These are phyloP conservation scores for Melitaea cinxia DNA, from an alignment of 1,140 invertebrate genomes.

Conservation along the genomic window DNA sequence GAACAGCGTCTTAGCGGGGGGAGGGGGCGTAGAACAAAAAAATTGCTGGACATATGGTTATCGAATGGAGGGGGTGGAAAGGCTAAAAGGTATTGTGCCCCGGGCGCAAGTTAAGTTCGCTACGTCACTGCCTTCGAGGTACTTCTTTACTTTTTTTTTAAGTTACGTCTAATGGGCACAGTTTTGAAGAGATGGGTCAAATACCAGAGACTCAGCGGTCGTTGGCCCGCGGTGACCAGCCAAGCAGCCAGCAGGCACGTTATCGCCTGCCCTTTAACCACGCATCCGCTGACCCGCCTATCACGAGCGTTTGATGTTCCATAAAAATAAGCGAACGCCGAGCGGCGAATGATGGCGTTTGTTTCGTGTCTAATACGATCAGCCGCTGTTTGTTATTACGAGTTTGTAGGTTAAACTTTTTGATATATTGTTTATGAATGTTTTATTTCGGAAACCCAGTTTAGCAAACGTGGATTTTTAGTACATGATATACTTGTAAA, in stretches of 20 bases:
- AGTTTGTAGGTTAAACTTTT: background rate
- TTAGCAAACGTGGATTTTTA: too few species aligned
- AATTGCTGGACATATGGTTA: too few species aligned
- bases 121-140: too few species aligned
- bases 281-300: conserved; percentile 8
- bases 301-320: conserved; percentile 8
- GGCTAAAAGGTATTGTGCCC: too few species aligned
- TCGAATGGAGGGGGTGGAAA: too few species aligned
- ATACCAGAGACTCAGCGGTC: conserved; percentile 12
- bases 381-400: background rate
- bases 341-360: background rate
- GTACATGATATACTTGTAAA: too few species aligned
- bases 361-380: background rate
- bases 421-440: background rate
- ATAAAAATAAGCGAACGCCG: conserved; percentile 6
- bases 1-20: too few species aligned
- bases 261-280: conserved; percentile 17
- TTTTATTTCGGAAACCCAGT: too few species aligned
- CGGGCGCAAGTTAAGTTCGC: too few species aligned
- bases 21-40: too few species aligned
- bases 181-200: conserved; percentile 1
- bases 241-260: background rate
- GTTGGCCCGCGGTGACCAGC: background rate
- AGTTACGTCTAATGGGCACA: conserved; percentile 1
- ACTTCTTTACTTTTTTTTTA: too few species aligned